Percentiles rank a stretch among this genome's conserved stretches.
Evolutionary conservation across 92 coral and sea anemone genomes (phyloP).

Genomic region (Porites lobata): DNA sequence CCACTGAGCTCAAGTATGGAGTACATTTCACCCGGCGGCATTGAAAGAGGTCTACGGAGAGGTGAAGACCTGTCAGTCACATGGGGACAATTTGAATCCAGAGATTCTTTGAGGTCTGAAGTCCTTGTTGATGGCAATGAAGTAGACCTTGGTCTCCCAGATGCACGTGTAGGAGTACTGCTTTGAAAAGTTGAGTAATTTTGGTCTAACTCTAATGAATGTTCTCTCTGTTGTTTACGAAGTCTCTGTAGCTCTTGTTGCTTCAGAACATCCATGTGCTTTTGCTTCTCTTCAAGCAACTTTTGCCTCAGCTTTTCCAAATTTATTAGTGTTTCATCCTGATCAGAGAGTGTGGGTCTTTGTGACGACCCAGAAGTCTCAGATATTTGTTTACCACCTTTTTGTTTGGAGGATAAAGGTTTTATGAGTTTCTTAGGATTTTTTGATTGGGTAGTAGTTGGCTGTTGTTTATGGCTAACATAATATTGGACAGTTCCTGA

Average conservation of each 20-base stretch:
- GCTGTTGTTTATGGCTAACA: slow-evolving; percentile 3
- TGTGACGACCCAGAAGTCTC: neutral
- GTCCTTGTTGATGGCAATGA: slow-evolving; percentile 19
- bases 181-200: neutral
- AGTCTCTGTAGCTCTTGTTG: slow-evolving; percentile 84
- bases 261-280: slow-evolving; percentile 62
- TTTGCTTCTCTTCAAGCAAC: slow-evolving; percentile 79
- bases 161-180: neutral
- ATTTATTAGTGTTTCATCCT: slow-evolving; percentile 69
- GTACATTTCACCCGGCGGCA: slow-evolving; percentile 80
- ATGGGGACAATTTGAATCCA: slow-evolving; percentile 7
- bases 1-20: slow-evolving; percentile 72
- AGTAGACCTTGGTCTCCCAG: slow-evolving; percentile 28
- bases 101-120: slow-evolving; percentile 26
- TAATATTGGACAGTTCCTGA: slow-evolving; percentile 2
- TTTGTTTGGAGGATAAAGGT: neutral
- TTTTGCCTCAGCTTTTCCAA: slow-evolving; percentile 76
- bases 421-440: slow-evolving; percentile 8
- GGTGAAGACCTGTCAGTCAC: slow-evolving; percentile 32
- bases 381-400: neutral
- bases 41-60: slow-evolving; percentile 49
- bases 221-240: slow-evolving; percentile 49
- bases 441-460: neutral
- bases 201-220: slow-evolving; percentile 15
- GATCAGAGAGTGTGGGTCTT: slow-evolving; percentile 9